These are phyloP conservation scores for Catagonus wagneri DNA, from an alignment of 2,113 vertebrate genomes.

Conservation along the genomic window DNA sequence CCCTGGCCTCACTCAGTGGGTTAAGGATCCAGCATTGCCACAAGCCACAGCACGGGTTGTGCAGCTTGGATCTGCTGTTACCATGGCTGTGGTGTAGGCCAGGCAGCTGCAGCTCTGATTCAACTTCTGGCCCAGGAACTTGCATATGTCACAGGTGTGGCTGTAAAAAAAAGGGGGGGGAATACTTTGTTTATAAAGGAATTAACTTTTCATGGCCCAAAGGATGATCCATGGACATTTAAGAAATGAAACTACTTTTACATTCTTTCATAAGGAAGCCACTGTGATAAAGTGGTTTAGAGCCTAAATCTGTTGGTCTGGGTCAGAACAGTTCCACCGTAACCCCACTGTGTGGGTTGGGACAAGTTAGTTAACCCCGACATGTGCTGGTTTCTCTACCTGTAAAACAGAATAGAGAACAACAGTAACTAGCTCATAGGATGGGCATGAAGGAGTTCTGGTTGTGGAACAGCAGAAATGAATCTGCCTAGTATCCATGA, in stretches of 20 bases:
- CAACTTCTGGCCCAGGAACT: no score
- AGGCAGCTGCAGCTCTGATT: no score
- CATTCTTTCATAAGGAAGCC: neutral
- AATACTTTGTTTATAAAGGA: neutral
- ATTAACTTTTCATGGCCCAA: neutral
- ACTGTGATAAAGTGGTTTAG: rapidly evolving
- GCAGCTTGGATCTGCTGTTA: no score
- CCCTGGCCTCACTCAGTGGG: no score
- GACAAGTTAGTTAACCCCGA: neutral
- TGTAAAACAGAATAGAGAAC: neutral
- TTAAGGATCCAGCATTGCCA: no score
- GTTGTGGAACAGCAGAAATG: no score
- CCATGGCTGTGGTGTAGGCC: no score
- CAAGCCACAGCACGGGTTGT: no score
- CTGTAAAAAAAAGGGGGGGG: no score
- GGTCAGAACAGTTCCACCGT: neutral
- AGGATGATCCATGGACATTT: neutral
- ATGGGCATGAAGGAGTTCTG: no score
- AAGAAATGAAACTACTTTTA: neutral
- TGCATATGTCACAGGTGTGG: no score
- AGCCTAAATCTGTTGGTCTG: neutral
- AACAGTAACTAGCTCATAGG: neutral
- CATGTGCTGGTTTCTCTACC: neutral
- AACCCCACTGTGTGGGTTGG: rapidly evolving
- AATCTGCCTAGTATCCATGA: no score